A percentile compares a stretch with the other conserved stretches of the same genome.
Evolutionary conservation across 1,140 invertebrate genomes (phyloP).

Genomic region (Medauroidea extradentata): DNA sequence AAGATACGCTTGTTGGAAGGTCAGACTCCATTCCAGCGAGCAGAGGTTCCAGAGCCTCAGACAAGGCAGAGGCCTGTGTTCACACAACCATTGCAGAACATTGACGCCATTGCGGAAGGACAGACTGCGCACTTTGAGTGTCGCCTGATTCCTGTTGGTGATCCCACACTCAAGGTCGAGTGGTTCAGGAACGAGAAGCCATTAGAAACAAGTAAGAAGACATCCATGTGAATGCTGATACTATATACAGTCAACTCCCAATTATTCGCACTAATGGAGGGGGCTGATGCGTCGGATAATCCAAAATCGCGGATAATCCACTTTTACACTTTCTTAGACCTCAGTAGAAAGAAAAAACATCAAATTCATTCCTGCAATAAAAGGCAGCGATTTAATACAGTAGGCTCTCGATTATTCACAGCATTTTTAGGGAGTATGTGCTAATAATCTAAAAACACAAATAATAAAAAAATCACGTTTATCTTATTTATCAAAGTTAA

Average conservation of each 20-base stretch:
- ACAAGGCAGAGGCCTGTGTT: constrained; percentile 90
- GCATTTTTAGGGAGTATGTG: background rate
- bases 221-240: background rate
- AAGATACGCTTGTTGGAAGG: constrained; percentile 91
- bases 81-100: constrained; percentile 89
- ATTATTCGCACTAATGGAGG: no score
- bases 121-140: constrained; percentile 95
- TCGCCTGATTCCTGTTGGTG: constrained; percentile 95
- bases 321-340: background rate
- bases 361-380: no score
- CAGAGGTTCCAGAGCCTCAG: constrained; percentile 73
- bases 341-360: background rate
- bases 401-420: background rate
- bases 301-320: no score
- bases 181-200: constrained; percentile 97
- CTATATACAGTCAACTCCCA: no score
- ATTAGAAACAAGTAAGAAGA: constrained; percentile 74
- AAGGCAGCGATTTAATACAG: no score
- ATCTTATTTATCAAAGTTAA: background rate
- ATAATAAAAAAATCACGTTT: no score
- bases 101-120: constrained; percentile 83
- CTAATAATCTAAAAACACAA: no score
- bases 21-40: constrained; percentile 68
- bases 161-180: constrained; percentile 94
- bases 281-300: no score